Conservation (phyloP, 1,140 invertebrate genomes). For the Venustaconcha ellipsiformis region DNA sequence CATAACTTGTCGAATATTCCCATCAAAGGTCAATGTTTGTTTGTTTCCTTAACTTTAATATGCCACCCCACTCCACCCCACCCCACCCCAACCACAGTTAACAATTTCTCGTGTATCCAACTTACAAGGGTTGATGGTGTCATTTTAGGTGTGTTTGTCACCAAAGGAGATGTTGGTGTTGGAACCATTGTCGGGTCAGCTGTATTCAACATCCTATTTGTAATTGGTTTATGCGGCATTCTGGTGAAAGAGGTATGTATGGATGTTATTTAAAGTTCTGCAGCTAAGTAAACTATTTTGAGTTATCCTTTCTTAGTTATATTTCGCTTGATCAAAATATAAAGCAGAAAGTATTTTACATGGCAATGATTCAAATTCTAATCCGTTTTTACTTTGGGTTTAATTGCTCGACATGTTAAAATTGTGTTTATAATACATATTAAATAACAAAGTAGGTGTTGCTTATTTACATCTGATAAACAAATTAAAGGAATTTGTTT, state of each 20-base stretch:
- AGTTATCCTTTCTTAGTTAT: too few relatives aligned
- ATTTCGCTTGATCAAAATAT: too few relatives aligned
- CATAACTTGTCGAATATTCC: too few relatives aligned
- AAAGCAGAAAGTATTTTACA: too few relatives aligned
- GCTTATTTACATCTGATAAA: neutral
- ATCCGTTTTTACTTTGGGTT: too few relatives aligned
- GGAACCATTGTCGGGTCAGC: slow-evolving; percentile 88
- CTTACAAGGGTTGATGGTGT: neutral
- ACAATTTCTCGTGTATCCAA: too few relatives aligned
- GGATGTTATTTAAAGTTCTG: neutral
- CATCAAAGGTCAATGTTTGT: too few relatives aligned
- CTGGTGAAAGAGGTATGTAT: slow-evolving; percentile 77
- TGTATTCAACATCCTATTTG: slow-evolving; percentile 88
- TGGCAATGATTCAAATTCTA: too few relatives aligned
- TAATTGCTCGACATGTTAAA: neutral
- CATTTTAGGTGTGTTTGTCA: slow-evolving; percentile 53
- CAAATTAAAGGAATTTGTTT: neutral
- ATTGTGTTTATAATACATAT: neutral
- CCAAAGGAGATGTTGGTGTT: slow-evolving; percentile 60
- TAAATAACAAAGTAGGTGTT: neutral
- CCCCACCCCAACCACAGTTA: too few relatives aligned
- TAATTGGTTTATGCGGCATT: slow-evolving; percentile 84
- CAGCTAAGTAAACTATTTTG: neutral
- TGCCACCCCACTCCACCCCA: too few relatives aligned
- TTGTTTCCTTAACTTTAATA: too few relatives aligned